Base-by-base conservation (phyloP, 1,140 invertebrate species). In the Condylostylus longicornis region DNA sequence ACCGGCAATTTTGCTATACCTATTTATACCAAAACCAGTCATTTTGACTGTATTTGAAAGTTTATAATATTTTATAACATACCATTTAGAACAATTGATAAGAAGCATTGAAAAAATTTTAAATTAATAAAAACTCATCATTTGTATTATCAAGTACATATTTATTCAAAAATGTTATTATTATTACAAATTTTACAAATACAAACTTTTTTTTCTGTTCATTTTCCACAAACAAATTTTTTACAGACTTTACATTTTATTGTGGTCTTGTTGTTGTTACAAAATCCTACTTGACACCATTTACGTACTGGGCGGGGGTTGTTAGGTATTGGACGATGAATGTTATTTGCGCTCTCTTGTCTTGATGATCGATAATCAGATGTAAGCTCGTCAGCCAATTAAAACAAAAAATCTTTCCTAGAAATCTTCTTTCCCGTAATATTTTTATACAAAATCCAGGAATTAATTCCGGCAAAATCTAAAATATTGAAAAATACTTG, bases 401-500 rank as follows among this genome's bases (percentile, higher is more conserved):
- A 18, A 34, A 49, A 46, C 38, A 47, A 35, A 47, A 49, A 45
- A 19, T 45, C 36, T 44, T 47, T 41, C 12, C 41, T 23, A 33
- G 42, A 40, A 5, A 46, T 48, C 13, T 44, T 43, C 36, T 42
- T 34, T 30, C 38, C 39, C 21, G 44, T 47, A 12, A 34, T 47
- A 25, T 47, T 25, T 44, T 49, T 51, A 25, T 54, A 51, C 10
- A 53, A 43, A 29, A 50, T 39, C 44, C 42, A 50, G 12, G 42
- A 18, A 42, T 53, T 55, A 37, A 53, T 51, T 30, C 33, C 46
- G 17, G 47, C 47, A 33, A 50, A 45, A 43, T 51, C 49, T 29
- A 50, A 42, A 28, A 51, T 41, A 35, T 53, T 53, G 31, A 40
- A 53, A 46, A 44, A 46, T 20, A 48, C 42, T 38, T 56, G 45